A percentile compares a stretch with the other conserved stretches of the same genome.
Conservation (phyloP, 2,113 vertebrate species). For the Syngnathus scovelli region DNA sequence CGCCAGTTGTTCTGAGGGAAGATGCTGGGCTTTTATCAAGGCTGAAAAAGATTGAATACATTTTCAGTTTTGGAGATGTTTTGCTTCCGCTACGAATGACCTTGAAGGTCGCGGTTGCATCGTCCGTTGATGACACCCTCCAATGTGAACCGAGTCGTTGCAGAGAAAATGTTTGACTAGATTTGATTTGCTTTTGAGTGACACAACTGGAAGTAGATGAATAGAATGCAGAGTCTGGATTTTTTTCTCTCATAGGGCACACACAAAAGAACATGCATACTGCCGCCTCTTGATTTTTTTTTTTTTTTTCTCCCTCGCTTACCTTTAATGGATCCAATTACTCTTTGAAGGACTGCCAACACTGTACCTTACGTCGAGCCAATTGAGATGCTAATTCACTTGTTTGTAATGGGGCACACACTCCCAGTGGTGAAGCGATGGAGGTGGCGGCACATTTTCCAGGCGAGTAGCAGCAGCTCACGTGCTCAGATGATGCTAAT, state of each 20-base stretch:
- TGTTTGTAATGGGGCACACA: conserved; percentile 63
- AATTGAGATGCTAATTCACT: conserved; percentile 70
- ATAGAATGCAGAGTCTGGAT: not conserved
- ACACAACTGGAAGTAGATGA: not conserved
- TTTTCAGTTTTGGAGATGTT: not conserved
- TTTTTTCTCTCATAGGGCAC: not conserved
- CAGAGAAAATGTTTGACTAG: not conserved
- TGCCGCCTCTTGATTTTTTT: conserved; percentile 16
- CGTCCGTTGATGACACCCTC: not conserved
- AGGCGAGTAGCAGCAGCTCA: conserved; percentile 66
- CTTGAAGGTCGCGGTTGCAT: not conserved
- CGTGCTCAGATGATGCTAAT: conserved; percentile 67
- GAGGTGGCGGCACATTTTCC: conserved; percentile 48
- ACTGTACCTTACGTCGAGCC: conserved; percentile 48
- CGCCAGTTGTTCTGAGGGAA: conserved; percentile 18
- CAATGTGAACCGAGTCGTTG: not conserved
- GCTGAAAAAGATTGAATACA: conserved; percentile 4
- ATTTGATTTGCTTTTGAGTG: not conserved
- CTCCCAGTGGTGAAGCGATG: conserved; percentile 48
- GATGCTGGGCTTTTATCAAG: conserved; percentile 35
- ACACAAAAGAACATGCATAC: conserved; percentile 37
- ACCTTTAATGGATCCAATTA: conserved; percentile 69
- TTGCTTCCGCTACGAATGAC: not conserved
- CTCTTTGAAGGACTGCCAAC: conserved; percentile 57
- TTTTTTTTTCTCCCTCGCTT: conserved; percentile 11